phyloP scores from a whole-genome alignment of 2,113 vertebrate species.

The Melanocharis versteri region DNA sequence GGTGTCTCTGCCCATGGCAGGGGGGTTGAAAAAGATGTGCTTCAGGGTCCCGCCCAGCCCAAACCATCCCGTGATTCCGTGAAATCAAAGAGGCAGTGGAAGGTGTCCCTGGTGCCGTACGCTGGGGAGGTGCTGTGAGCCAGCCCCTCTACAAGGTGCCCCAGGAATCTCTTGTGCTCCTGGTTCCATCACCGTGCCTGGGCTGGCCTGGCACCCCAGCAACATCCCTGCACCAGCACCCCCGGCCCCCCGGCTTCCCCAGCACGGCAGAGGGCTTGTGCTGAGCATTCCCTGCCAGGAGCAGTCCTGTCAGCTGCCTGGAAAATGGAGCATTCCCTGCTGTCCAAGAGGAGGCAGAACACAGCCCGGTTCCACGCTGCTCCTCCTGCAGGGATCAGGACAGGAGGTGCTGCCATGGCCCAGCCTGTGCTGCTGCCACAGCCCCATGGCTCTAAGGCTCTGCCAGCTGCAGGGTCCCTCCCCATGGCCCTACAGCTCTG shows the following conservation, averaged over 20 bases:
- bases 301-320: not conserved
- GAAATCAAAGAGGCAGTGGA: not conserved
- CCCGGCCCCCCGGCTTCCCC: rapidly evolving
- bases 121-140: not conserved
- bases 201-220: not conserved
- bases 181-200: rapidly evolving
- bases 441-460: not conserved
- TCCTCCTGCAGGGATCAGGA: not conserved
- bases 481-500: not conserved
- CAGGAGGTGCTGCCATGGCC: rapidly evolving
- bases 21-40: too few relatives aligned
- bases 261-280: rapidly evolving
- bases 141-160: not conserved
- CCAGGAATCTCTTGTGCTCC: rapidly evolving
- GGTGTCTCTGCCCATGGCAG: not conserved
- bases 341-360: not conserved
- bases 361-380: not conserved
- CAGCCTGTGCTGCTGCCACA: not conserved
- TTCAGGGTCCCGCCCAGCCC: not conserved
- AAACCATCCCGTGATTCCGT: not conserved
- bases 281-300: not conserved
- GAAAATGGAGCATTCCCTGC: not conserved
- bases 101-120: rapidly evolving
- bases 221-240: rapidly evolving
- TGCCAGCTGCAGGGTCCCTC: not conserved